These are phyloP conservation scores for Patella depressa DNA, from an alignment of 2,888 invertebrate species.

Conservation along the genomic window DNA sequence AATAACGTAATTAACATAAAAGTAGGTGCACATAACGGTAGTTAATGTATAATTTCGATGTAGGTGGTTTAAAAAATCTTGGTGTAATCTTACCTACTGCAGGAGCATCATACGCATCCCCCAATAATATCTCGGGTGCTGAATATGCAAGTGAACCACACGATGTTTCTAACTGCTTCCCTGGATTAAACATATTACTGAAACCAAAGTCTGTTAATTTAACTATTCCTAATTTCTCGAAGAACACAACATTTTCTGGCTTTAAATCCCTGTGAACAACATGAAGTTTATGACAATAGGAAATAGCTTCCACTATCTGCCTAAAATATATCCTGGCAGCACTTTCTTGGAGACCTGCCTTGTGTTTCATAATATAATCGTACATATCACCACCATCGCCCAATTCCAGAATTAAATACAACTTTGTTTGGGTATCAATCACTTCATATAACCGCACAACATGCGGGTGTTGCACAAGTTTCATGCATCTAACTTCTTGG, in stretches of 20 bases:
- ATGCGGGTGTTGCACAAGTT: constrained; percentile 98
- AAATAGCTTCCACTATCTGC: constrained; percentile 96
- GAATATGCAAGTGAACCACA: constrained; percentile 99
- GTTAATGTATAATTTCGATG: background rate
- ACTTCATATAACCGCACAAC: constrained; percentile 98
- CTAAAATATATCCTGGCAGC: constrained; percentile 86
- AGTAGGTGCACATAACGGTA: background rate
- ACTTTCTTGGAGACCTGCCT: constrained; percentile 80
- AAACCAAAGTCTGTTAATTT: constrained; percentile 98
- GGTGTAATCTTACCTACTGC: constrained; percentile 84
- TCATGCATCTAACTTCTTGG: constrained; percentile 92
- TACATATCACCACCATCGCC: constrained; percentile 99
- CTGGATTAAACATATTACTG: constrained; percentile 90
- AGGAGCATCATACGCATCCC: constrained; percentile 98
- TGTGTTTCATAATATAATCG: constrained; percentile 97
- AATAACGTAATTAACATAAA: constrained; percentile 7
- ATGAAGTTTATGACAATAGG: constrained; percentile 94
- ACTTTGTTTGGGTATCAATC: constrained; percentile 98
- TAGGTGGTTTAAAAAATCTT: background rate
- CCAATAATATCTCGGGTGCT: constrained; percentile 97
- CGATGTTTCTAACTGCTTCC: constrained; percentile 96
- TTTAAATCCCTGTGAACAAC: constrained; percentile 94
- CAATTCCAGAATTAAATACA: constrained; percentile 89
- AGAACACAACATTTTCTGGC: constrained; percentile 99
- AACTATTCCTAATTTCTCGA: constrained; percentile 95